Base-by-base conservation (phyloP, 2,888 invertebrate genomes). In the Sinohyriopsis cumingii region DNA sequence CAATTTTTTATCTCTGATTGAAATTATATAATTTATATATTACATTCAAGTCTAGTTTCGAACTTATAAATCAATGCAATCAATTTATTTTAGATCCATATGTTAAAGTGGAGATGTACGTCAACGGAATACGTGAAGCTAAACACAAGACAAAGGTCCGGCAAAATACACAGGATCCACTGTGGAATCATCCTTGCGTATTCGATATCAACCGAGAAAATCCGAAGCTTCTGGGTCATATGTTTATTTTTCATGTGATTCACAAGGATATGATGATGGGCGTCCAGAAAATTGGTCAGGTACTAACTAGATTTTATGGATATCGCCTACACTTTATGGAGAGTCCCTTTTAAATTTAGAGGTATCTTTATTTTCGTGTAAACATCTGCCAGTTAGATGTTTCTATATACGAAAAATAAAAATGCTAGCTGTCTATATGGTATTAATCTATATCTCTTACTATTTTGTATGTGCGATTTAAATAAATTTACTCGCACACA, bases 231-330 rank as follows among this genome's bases (percentile, higher is more conserved):
- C 80, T 87, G n/a, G 87, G 87, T 33, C 86, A 87, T 69, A 82
- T 84, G 63, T 87, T 87, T 71, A 84, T 86, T 28, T 87, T 86
- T 64, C 83, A 84, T 72, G 77, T 87, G n/a, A 82, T 87, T 28
- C 87, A 87, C 73, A 86, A 86, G 66, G 87, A 87, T 69, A 86
- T 86, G 85, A 86, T 87, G 87, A 85, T 85, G 67, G 87, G 87
- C 1, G 84, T 86, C 22, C 87, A 87, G 65, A 83, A 85, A 69
- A 85, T 87, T 22, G 87, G 87, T 67, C 86, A 87, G 83, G 87
- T 87, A 73, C 67, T 45, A 45, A 15, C 12, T 3, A 45, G 3
- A 45, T 45, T 45, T 45, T 45, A 66, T 15, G 22, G 55, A 22
- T 22, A 53, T 33, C 5, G 3, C 15, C 12, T 45, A 24, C 20